Conservation (phyloP, 2,888 invertebrate species). For the Campoplex nolae region DNA sequence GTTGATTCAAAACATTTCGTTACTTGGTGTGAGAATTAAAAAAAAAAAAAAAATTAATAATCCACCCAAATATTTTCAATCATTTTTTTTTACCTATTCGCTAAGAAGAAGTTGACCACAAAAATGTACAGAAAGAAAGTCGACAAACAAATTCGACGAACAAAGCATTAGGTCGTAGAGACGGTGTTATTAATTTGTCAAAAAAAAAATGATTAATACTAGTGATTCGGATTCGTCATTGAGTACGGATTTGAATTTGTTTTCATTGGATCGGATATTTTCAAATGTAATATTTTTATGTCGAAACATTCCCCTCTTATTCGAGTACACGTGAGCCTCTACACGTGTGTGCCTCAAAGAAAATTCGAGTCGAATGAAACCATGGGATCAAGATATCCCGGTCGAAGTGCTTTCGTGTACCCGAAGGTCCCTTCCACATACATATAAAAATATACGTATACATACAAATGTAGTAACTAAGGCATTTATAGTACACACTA, state of each 20-base stretch:
- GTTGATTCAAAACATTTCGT: too few relatives aligned
- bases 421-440: slow-evolving; percentile 68
- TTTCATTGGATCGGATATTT: neutral
- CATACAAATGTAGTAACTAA: slow-evolving; percentile 5
- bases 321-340: neutral
- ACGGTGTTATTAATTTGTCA: neutral
- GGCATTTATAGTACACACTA: slow-evolving; percentile 51
- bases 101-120: too few relatives aligned
- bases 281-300: neutral
- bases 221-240: neutral
- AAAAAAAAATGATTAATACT: neutral
- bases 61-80: too few relatives aligned
- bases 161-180: neutral
- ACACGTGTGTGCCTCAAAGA: slow-evolving; percentile 18
- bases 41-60: too few relatives aligned
- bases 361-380: slow-evolving; percentile 45
- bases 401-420: slow-evolving; percentile 55
- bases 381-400: slow-evolving; percentile 44
- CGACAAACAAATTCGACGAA: neutral
- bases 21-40: too few relatives aligned
- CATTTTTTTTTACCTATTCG: too few relatives aligned
- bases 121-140: too few relatives aligned
- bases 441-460: neutral
- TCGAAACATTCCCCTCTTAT: neutral
- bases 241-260: neutral